Percentiles rank a stretch among this genome's conserved stretches.
phyloP scores from a whole-genome alignment of 1,140 invertebrate species.

The Carposina sasakii region DNA sequence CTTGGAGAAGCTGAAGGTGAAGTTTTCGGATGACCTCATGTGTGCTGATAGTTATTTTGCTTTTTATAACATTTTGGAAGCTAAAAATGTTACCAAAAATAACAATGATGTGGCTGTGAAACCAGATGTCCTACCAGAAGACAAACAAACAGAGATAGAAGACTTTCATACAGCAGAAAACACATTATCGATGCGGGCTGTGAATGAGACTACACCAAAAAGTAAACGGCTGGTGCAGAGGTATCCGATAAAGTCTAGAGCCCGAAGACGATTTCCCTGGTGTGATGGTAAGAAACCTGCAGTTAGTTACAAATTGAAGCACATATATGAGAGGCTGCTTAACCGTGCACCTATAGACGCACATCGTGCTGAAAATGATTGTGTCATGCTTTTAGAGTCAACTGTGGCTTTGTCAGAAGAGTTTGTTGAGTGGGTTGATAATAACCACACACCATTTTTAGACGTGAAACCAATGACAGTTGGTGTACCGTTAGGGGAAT shows the following conservation, averaged over 20 bases:
- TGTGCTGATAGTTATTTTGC: constrained; percentile 73
- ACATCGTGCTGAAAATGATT: constrained; percentile 78
- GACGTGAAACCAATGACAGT: constrained; percentile 13
- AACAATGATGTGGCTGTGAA: background rate
- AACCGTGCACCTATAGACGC: constrained; percentile 38
- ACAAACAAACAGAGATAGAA: constrained; percentile 16
- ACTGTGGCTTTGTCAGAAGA: constrained; percentile 60
- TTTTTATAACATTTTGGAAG: constrained; percentile 58
- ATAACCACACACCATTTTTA: constrained; percentile 48
- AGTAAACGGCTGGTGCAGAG: background rate
- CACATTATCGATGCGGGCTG: constrained; percentile 7
- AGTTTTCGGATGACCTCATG: constrained; percentile 65
- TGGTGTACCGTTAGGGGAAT: no score
- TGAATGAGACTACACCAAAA: constrained; percentile 47
- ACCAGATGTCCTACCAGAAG: constrained; percentile 5
- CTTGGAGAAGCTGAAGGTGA: constrained; percentile 50
- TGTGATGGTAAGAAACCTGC: constrained; percentile 27
- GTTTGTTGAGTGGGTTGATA: constrained; percentile 71
- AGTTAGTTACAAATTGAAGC: constrained; percentile 67
- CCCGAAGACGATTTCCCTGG: constrained; percentile 30
- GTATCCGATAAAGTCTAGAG: constrained; percentile 3
- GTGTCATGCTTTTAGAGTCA: constrained; percentile 71
- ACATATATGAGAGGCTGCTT: constrained; percentile 68
- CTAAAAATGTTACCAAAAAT: no score
- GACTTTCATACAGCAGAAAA: background rate